Percentiles rank a stretch among this genome's conserved stretches.
These are phyloP conservation scores for Eulemur macaco DNA, from an alignment of 2,113 vertebrate species.

Conservation along the genomic window DNA sequence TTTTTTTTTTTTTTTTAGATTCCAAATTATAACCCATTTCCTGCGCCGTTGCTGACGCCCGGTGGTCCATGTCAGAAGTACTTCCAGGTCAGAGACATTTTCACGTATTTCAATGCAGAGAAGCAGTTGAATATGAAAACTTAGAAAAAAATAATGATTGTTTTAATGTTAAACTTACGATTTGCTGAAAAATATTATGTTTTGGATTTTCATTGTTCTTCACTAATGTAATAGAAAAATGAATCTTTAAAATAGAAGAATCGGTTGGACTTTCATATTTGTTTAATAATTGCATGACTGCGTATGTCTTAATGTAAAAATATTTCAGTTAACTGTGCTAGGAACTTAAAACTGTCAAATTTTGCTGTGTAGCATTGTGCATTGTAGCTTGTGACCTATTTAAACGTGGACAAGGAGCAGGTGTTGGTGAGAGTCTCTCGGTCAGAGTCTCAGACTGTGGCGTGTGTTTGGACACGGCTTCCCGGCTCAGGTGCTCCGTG, in stretches of 20 bases:
- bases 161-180: slow-evolving; percentile 60
- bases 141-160: slow-evolving; percentile 28
- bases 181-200: slow-evolving; percentile 55
- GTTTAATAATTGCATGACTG: not conserved
- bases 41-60: slow-evolving; percentile 84
- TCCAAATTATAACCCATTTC: slow-evolving; percentile 86
- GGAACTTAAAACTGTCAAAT: not conserved
- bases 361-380: not conserved
- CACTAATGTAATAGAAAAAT: not conserved
- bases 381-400: not conserved
- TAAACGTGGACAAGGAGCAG: not conserved
- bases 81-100: slow-evolving; percentile 88
- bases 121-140: slow-evolving; percentile 65
- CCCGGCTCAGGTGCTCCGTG: not conserved
- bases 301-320: not conserved
- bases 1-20: slow-evolving; percentile 91
- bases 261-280: not conserved
- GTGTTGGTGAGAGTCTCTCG: not conserved
- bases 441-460: not conserved
- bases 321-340: not conserved
- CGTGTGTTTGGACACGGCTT: not conserved
- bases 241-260: not conserved
- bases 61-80: slow-evolving; percentile 89
- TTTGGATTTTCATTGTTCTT: slow-evolving; percentile 52
- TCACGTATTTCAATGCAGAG: slow-evolving; percentile 77